A percentile compares a stretch with the other conserved stretches of the same genome.
Conservation (phyloP, 2,888 invertebrate genomes). For the Galerucella pusilla region DNA sequence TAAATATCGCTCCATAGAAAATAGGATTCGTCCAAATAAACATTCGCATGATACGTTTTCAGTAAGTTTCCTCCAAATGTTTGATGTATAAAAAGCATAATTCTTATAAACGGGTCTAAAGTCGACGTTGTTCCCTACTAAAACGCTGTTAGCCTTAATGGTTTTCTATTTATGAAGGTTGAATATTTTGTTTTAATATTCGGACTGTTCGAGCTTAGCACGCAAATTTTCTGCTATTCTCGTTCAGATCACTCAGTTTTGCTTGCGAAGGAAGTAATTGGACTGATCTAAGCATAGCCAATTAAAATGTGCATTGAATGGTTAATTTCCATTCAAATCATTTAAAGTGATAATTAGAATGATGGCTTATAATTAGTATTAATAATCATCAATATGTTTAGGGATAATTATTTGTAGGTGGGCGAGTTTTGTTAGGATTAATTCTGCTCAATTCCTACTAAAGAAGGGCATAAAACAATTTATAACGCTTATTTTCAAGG, state of each 20-base stretch:
- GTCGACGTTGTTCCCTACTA: background rate
- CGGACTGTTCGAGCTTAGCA: slow-evolving; percentile 6
- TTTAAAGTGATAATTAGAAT: background rate
- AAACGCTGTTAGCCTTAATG: slow-evolving; percentile 1
- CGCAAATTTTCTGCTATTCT: slow-evolving; percentile 28
- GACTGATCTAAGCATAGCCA: slow-evolving; percentile 18
- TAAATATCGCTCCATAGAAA: too few species aligned
- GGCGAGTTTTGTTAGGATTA: too few species aligned
- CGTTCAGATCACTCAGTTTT: slow-evolving; percentile 26
- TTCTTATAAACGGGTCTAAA: background rate
- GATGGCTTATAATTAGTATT: slow-evolving; percentile 10
- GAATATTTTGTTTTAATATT: slow-evolving; percentile 17
- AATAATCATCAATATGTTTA: background rate
- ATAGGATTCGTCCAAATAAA: too few species aligned
- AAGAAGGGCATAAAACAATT: too few species aligned
- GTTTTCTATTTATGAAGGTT: slow-evolving; percentile 19
- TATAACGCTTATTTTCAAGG: too few species aligned
- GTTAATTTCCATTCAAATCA: slow-evolving; percentile 18
- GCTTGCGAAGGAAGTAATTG: slow-evolving; percentile 25
- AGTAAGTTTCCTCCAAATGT: too few species aligned
- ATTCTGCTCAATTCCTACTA: too few species aligned
- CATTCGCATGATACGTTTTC: too few species aligned
- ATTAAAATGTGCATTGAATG: slow-evolving; percentile 21
- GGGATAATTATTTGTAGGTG: too few species aligned
- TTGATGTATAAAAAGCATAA: background rate